Conservation (phyloP, 2,797 vertebrate genomes). For the Aphelocoma californica region DNA sequence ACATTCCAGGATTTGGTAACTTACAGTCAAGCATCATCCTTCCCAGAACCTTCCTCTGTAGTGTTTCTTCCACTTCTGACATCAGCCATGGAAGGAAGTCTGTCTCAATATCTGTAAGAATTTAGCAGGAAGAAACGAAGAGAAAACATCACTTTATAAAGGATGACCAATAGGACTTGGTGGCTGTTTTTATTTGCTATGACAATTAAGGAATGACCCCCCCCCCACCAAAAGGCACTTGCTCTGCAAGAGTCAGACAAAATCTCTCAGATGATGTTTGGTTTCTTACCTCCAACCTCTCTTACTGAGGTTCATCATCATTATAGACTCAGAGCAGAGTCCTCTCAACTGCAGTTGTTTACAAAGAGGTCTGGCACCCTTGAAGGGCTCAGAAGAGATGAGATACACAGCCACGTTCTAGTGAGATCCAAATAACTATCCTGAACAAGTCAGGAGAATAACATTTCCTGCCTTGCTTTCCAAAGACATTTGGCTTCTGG, state of each 20-base stretch:
- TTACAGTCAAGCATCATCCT: slow-evolving; percentile 87
- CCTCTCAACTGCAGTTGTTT: background rate
- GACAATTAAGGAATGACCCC: background rate
- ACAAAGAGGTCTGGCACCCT: background rate
- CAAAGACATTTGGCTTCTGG: background rate
- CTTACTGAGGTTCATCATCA: background rate
- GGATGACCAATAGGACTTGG: background rate
- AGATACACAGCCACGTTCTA: background rate
- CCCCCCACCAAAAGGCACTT: background rate
- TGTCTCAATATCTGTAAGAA: slow-evolving; percentile 84
- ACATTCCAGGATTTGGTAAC: slow-evolving; percentile 37
- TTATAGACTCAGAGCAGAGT: background rate
- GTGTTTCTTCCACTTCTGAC: slow-evolving; percentile 76
- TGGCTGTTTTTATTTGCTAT: background rate
- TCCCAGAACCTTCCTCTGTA: slow-evolving; percentile 78
- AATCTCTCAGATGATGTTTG: background rate
- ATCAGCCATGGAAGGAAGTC: slow-evolving; percentile 89
- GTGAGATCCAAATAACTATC: background rate
- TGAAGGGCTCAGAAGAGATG: background rate
- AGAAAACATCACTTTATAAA: background rate
- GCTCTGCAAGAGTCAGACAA: background rate
- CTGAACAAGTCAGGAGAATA: background rate
- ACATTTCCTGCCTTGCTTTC: slow-evolving; percentile 16
- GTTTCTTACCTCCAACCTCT: background rate
- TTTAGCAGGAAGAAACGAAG: background rate